phyloP scores from a whole-genome alignment of 1,140 invertebrate species.

The Drosophila nasuta region DNA sequence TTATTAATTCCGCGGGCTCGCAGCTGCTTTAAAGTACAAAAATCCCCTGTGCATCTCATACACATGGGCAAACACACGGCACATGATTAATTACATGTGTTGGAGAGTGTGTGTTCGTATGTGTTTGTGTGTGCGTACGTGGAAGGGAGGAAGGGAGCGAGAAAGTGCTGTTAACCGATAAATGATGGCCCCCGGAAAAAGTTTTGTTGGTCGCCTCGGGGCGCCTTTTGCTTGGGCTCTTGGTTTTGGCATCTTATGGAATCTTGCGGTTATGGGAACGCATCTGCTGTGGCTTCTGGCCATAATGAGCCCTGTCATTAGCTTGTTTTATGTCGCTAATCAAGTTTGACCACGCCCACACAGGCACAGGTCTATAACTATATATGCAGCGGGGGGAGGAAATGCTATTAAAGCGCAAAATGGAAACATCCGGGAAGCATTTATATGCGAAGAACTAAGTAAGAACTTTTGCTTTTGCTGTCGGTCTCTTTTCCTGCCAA shows the following conservation, averaged over 20 bases:
- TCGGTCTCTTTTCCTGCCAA: neutral
- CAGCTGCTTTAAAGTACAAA: slow-evolving; percentile 47
- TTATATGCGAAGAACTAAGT: neutral
- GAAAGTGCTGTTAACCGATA: slow-evolving; percentile 31
- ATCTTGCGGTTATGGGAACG: neutral
- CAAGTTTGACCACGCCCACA: slow-evolving; percentile 52
- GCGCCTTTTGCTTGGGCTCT: neutral
- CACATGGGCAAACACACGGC: slow-evolving; percentile 1
- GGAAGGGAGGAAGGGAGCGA: neutral
- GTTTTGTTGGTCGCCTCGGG: slow-evolving; percentile 3
- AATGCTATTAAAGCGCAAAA: slow-evolving; percentile 13
- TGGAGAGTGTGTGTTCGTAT: neutral
- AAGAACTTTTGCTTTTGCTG: neutral
- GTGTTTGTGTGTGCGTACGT: neutral
- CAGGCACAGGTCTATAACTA: neutral
- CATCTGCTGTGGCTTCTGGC: slow-evolving; percentile 22
- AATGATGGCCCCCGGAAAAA: slow-evolving; percentile 30
- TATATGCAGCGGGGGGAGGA: neutral
- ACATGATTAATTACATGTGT: slow-evolving; percentile 47
- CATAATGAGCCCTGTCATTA: slow-evolving; percentile 75
- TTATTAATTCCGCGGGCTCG: slow-evolving; percentile 46
- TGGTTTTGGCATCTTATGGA: slow-evolving; percentile 13
- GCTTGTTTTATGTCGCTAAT: slow-evolving; percentile 79
- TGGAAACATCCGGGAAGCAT: neutral
- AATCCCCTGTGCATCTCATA: slow-evolving; percentile 31